Conservation (phyloP, 2,113 vertebrate species). For the Toxotes jaculatrix region DNA sequence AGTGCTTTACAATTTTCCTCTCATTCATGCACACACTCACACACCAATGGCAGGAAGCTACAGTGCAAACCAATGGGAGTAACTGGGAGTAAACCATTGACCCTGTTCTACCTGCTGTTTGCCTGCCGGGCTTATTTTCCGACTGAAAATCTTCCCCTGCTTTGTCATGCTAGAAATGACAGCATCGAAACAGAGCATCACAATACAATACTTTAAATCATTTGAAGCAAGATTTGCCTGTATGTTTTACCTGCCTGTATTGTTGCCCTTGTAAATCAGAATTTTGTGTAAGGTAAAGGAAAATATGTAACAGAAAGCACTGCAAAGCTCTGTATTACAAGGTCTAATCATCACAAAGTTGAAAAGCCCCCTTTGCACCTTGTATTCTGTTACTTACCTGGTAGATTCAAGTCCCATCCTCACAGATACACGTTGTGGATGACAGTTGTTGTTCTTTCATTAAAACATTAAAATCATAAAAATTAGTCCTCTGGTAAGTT, state of each 20-base stretch:
- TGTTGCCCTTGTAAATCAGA: neutral
- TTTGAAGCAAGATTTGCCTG: neutral
- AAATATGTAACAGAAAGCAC: neutral
- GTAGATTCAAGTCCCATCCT: too few species aligned
- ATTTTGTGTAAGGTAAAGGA: neutral
- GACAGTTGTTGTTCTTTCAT: too few species aligned
- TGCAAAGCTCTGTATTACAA: neutral
- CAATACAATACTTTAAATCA: neutral
- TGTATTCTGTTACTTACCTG: too few species aligned
- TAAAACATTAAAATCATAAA: too few species aligned
- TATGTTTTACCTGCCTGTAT: too few species aligned
- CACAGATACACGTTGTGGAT: too few species aligned
- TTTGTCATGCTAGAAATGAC: constrained; percentile 10
- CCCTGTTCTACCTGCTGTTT: neutral
- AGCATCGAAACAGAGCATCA: constrained; percentile 27
- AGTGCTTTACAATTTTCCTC: neutral
- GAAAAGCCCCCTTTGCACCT: too few species aligned
- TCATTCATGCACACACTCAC: neutral
- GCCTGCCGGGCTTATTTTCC: constrained; percentile 19
- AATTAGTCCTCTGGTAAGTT: too few species aligned
- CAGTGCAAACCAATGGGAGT: neutral
- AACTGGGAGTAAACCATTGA: neutral
- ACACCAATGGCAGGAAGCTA: neutral
- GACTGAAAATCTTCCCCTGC: neutral
- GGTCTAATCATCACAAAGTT: too few species aligned